Evolutionary conservation across 37 sponge, comb jelly and placozoan genomes (phyloP).

Genomic region (Cliona cf. orientalis): DNA sequence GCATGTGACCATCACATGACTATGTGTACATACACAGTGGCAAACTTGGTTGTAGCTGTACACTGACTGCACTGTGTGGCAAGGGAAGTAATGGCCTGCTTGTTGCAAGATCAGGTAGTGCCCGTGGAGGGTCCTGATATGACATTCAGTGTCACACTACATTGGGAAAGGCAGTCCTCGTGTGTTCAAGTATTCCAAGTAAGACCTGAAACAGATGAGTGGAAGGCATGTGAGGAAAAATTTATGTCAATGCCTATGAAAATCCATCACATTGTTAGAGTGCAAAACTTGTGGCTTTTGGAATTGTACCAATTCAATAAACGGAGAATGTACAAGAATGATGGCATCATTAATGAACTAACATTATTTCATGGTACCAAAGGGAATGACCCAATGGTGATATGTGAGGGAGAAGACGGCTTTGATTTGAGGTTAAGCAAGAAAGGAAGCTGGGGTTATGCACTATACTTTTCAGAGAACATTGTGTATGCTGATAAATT

Average conservation of each 20-base stretch:
- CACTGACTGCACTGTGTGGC: too few species aligned
- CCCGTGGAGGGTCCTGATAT: too few species aligned
- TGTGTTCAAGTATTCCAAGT: neutral
- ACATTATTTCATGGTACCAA: slow-evolving; percentile 76
- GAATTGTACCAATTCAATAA: slow-evolving; percentile 47
- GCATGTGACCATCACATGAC: too few species aligned
- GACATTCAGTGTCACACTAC: neutral
- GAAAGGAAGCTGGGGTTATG: slow-evolving; percentile 76
- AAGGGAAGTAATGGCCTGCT: too few species aligned
- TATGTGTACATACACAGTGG: too few species aligned
- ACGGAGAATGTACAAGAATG: slow-evolving; percentile 31
- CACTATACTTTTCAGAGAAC: slow-evolving; percentile 80
- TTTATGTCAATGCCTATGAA: slow-evolving; percentile 24
- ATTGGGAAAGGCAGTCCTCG: neutral
- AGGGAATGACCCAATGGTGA: slow-evolving; percentile 40
- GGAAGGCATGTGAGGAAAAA: slow-evolving; percentile 9
- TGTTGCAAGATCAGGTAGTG: too few species aligned
- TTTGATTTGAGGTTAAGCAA: slow-evolving; percentile 75
- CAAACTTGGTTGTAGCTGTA: too few species aligned
- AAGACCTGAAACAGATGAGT: slow-evolving; percentile 24
- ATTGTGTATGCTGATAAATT: slow-evolving; percentile 73
- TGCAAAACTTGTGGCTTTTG: slow-evolving; percentile 84
- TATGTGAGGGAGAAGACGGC: slow-evolving; percentile 68
- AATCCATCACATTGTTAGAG: slow-evolving; percentile 30
- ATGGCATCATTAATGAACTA: slow-evolving; percentile 55